Evolutionary conservation across 2,888 invertebrate species (phyloP), one percentile per base, ranked within the genome.

Genomic region (Limnephilus auricula): DNA sequence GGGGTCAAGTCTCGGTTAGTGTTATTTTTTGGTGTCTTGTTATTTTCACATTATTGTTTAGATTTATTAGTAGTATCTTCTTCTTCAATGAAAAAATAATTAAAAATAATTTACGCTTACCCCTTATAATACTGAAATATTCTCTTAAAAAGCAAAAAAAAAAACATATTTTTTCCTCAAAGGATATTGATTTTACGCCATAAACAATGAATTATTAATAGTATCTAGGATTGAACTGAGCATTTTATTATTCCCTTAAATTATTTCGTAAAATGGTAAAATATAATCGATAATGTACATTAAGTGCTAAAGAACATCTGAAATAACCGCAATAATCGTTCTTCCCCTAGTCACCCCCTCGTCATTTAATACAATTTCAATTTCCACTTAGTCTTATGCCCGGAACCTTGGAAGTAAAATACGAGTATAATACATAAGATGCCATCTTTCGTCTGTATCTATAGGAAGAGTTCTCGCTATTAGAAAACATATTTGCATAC

Each of bases 401-500:
- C 25, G 82, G 83, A 87, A 90, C 84, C 18, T 34, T 25, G 65
- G 65, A n/a, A 65, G 9, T n/a, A 65, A 4, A 79, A 79, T 79
- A 30, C 12, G 12, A n/a, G 12, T 40, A 40, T 40, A 37, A 37
- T 37, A 37, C 37, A 92, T 91, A 83, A 90, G 89, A 87, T 85
- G 88, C 87, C 88, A 90, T 89, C 89, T 91, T 32, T 40, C 65
- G 25, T 65, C 65, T 65, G 25, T 65, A 25, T 9, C 65, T 65
- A 65, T n/a, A 65, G 65, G 82, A 65, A 32, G 82, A 89, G 83
- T 78, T 89, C 84, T 91, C 86, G 90, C 89, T 90, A 32, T 65
- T 88, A 34, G 90, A 92, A 92, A 92, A 92, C 92, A 92, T 92
- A 93, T 93, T 93, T 93, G 93, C 93, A 93, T 93, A 92, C 92